Conservation (phyloP, 2,113 vertebrate species). For the Hiodon alosoides region DNA sequence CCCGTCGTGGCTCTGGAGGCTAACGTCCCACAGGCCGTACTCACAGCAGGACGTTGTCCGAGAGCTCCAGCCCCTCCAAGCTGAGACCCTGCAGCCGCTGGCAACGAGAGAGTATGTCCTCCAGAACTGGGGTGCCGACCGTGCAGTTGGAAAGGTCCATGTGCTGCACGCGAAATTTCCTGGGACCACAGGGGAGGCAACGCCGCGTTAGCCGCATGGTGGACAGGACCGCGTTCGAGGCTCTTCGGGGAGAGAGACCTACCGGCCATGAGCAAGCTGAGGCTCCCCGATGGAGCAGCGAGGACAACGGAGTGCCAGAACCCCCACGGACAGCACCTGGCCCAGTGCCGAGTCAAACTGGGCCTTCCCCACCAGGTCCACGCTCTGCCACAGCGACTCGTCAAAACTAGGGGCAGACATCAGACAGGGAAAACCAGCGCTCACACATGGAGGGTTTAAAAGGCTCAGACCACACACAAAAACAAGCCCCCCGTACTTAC, state of each 20-base stretch:
- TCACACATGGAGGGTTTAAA: not conserved
- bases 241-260: not conserved
- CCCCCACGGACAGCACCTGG: conserved; percentile 67
- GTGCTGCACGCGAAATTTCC: conserved; percentile 69
- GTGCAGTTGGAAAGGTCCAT: conserved; percentile 83
- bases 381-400: conserved; percentile 83
- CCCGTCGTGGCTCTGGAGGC: not conserved
- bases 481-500: conserved; percentile 62
- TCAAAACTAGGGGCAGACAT: conserved; percentile 67
- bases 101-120: conserved; percentile 69
- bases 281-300: conserved; percentile 70
- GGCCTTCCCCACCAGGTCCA: conserved; percentile 75
- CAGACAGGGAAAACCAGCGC: not conserved
- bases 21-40: conserved; percentile 25
- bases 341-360: conserved; percentile 65
- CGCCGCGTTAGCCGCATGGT: not conserved
- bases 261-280: conserved; percentile 42
- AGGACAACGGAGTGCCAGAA: conserved; percentile 77
- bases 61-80: conserved; percentile 79
- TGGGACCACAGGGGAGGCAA: conserved; percentile 34
- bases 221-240: not conserved
- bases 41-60: conserved; percentile 73
- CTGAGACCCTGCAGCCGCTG: conserved; percentile 71
- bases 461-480: not conserved
- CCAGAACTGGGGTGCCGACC: conserved; percentile 58